Percentiles rank a stretch among this genome's conserved stretches.
Evolutionary conservation across 1,140 invertebrate genomes (phyloP).

Genomic region (Microplitis demolitor): DNA sequence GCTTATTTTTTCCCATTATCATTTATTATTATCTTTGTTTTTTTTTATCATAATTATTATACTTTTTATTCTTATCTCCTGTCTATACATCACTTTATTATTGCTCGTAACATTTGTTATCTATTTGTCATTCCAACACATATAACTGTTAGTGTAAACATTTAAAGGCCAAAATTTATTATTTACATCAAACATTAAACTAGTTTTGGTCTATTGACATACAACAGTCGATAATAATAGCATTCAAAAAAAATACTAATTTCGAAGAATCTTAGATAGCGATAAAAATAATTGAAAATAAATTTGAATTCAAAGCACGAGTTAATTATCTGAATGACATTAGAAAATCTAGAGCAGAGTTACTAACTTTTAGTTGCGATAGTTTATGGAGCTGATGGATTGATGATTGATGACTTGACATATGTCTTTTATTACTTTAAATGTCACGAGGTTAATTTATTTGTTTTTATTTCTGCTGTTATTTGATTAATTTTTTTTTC

Average conservation of each 20-base stretch:
- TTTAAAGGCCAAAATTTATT: neutral
- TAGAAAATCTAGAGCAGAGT: neutral
- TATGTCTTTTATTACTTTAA: too few relatives aligned
- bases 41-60: neutral
- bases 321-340: neutral
- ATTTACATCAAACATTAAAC: neutral
- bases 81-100: too few relatives aligned
- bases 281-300: neutral
- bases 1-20: neutral
- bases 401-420: too few relatives aligned
- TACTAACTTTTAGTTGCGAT: too few relatives aligned
- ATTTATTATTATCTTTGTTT: neutral
- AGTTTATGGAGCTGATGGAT: too few relatives aligned
- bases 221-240: neutral
- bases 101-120: neutral
- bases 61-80: neutral
- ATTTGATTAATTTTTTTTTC: too few relatives aligned
- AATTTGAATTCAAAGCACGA: neutral
- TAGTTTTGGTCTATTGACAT: neutral
- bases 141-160: neutral
- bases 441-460: too few relatives aligned
- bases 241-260: too few relatives aligned
- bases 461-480: too few relatives aligned
- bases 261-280: neutral
- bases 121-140: neutral